A percentile compares a stretch with the other conserved stretches of the same genome.
Conservation (phyloP, 2,888 invertebrate species). For the Trichacis sp. region DNA sequence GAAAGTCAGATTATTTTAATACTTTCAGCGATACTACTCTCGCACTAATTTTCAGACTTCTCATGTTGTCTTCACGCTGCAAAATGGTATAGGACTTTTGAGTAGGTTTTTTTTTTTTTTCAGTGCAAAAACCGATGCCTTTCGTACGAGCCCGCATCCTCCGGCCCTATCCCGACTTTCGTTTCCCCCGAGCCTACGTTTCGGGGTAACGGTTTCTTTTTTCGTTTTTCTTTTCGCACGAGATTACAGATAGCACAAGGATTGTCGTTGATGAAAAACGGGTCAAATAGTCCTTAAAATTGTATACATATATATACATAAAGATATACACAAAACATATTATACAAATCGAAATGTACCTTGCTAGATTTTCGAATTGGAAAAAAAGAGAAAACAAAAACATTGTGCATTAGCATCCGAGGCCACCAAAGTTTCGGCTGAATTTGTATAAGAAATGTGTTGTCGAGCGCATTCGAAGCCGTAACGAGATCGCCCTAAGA, state of each 20-base stretch:
- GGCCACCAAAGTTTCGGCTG: constrained; percentile 7
- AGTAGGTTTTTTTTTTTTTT: too few species aligned
- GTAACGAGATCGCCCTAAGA: constrained; percentile 33
- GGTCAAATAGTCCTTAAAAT: not conserved
- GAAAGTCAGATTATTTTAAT: too few species aligned
- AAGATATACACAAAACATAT: not conserved
- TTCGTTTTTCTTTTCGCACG: too few species aligned
- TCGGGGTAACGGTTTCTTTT: too few species aligned
- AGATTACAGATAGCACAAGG: not conserved
- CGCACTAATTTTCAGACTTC: too few species aligned
- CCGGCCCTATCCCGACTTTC: not conserved
- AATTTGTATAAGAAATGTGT: constrained; percentile 3
- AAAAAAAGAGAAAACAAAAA: too few species aligned
- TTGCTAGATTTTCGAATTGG: constrained; percentile 17
- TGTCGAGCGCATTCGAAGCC: too few species aligned
- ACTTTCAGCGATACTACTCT: too few species aligned
- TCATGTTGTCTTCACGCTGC: too few species aligned
- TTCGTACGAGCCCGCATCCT: not conserved
- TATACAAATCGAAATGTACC: not conserved
- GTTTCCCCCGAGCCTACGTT: too few species aligned
- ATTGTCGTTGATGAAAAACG: not conserved
- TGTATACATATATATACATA: not conserved
- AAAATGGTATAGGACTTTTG: too few species aligned
- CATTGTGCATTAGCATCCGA: constrained; percentile 5
- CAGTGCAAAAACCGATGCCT: not conserved